phyloP scores from a whole-genome alignment of 2,888 invertebrate genomes.

The Eumacrocentrus americanus region DNA sequence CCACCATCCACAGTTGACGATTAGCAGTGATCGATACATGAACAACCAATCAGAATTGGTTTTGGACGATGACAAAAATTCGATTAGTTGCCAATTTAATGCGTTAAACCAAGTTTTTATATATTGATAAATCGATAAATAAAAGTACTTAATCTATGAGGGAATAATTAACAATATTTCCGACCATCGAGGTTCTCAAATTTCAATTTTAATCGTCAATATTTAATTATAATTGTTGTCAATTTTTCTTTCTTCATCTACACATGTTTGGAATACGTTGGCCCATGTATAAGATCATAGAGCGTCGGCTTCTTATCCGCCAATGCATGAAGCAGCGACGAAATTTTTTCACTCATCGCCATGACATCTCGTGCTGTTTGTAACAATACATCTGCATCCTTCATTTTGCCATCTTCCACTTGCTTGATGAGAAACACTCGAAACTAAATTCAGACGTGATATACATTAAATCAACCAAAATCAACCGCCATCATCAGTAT shows the following conservation, averaged over 20 bases:
- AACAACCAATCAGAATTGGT: too few species aligned
- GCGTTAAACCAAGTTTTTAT: too few species aligned
- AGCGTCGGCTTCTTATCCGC: conserved; percentile 3
- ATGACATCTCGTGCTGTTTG: neutral
- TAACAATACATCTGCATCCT: neutral
- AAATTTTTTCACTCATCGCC: neutral
- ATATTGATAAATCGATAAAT: too few species aligned
- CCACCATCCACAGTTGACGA: too few species aligned
- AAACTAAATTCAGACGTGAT: conserved; percentile 1
- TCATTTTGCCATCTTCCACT: conserved; percentile 11
- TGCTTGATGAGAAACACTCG: conserved; percentile 11
- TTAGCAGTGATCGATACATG: too few species aligned
- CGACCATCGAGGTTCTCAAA: too few species aligned
- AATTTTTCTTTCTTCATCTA: neutral
- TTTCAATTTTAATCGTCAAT: neutral
- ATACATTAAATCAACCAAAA: neutral
- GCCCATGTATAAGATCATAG: conserved; percentile 1
- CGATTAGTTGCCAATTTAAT: too few species aligned
- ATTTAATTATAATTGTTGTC: neutral
- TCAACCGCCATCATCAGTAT: neutral
- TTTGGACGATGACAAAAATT: too few species aligned
- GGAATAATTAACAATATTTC: too few species aligned
- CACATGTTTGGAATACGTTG: neutral
- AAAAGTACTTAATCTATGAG: too few species aligned
- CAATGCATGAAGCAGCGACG: neutral